Evolutionary conservation across 1,140 invertebrate species (phyloP).

Genomic region (Pristionchus pacificus): DNA sequence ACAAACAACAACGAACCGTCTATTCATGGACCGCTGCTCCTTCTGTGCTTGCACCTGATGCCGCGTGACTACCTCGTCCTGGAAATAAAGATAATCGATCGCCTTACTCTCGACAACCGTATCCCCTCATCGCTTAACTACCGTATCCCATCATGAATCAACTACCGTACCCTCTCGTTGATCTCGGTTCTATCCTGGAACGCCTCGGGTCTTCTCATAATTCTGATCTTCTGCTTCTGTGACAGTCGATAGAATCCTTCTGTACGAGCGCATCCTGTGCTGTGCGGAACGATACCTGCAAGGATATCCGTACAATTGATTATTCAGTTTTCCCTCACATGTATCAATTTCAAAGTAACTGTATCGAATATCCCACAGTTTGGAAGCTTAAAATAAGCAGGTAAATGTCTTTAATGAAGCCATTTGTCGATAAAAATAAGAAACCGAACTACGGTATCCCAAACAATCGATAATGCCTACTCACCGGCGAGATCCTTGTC

Average conservation of each 20-base stretch:
- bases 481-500: neutral
- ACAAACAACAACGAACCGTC: neutral
- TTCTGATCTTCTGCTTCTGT: conserved; percentile 18
- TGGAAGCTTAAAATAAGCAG: too few relatives aligned
- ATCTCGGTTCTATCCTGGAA: conserved; percentile 20
- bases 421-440: too few relatives aligned
- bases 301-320: too few relatives aligned
- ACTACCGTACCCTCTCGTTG: conserved; percentile 20
- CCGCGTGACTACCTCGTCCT: conserved; percentile 32
- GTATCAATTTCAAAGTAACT: too few relatives aligned
- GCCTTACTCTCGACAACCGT: neutral
- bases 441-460: too few relatives aligned
- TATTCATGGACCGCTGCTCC: conserved; percentile 26
- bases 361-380: too few relatives aligned
- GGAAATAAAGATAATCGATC: conserved; percentile 12
- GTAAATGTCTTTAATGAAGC: too few relatives aligned
- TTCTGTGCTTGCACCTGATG: conserved; percentile 26
- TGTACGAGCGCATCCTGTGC: neutral
- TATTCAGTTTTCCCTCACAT: too few relatives aligned
- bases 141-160: neutral
- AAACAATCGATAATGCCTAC: too few relatives aligned
- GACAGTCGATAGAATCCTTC: neutral
- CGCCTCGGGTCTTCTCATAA: conserved; percentile 27
- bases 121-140: neutral
- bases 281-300: neutral